phyloP scores from a whole-genome alignment of 2,797 vertebrate genomes.

The Gambelia wislizenii region DNA sequence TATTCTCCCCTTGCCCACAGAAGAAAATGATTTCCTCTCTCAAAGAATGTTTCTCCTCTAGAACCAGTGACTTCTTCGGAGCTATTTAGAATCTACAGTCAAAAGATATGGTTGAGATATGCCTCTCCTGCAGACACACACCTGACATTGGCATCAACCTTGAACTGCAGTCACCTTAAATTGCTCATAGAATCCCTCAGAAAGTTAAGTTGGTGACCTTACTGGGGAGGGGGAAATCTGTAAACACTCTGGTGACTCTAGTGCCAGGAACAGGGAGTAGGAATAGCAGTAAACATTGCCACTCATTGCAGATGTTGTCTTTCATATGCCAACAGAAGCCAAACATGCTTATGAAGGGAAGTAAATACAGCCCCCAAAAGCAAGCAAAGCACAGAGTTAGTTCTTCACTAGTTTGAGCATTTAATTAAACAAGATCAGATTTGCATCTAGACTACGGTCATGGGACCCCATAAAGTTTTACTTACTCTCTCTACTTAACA shows the following conservation, averaged over 20 bases:
- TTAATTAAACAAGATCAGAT: slow-evolving; percentile 22
- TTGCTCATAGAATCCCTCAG: background rate
- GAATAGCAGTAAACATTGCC: background rate
- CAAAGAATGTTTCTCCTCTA: background rate
- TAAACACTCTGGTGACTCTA: no score
- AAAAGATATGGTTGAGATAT: background rate
- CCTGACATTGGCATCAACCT: background rate
- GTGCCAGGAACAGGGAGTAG: background rate
- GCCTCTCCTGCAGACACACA: no score
- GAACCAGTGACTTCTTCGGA: background rate
- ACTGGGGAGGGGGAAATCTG: background rate
- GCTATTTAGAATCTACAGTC: background rate
- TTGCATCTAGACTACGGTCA: slow-evolving; percentile 6
- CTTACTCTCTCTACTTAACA: slow-evolving; percentile 15
- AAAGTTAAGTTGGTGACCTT: background rate
- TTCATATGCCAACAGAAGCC: background rate
- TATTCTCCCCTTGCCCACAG: background rate
- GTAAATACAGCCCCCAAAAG: slow-evolving; percentile 3
- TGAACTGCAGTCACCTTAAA: background rate
- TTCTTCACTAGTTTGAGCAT: background rate
- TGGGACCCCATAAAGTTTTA: slow-evolving; percentile 20
- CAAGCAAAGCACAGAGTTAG: background rate
- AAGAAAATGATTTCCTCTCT: background rate
- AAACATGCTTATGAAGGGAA: background rate
- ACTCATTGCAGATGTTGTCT: no score